A percentile compares a stretch with the other conserved stretches of the same genome.
These are phyloP conservation scores for Pseudoatta argentina DNA, from an alignment of 1,140 invertebrate genomes.

Conservation along the genomic window DNA sequence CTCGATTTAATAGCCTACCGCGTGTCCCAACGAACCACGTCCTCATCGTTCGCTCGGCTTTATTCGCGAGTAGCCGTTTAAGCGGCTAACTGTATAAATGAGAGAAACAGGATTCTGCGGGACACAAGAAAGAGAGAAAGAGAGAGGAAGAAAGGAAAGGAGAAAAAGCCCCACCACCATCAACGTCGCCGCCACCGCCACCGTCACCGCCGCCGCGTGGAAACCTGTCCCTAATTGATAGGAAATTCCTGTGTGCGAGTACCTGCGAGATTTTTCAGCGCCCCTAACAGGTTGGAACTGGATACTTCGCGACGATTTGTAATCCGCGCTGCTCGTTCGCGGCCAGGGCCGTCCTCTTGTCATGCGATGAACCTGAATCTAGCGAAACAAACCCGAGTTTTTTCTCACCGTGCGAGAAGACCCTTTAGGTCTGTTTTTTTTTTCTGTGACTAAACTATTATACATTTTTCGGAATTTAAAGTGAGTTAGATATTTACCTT, in stretches of 20 bases:
- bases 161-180: conserved; percentile 63
- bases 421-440: too few relatives aligned
- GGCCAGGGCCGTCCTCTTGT: conserved; percentile 28
- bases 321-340: conserved; percentile 73
- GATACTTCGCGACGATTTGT: conserved; percentile 82
- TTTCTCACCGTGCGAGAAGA: background rate
- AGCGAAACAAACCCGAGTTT: conserved; percentile 21
- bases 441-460: too few relatives aligned
- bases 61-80: conserved; percentile 65
- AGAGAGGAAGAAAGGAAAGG: conserved; percentile 25
- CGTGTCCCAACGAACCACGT: conserved; percentile 44
- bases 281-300: conserved; percentile 82
- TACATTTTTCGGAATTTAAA: too few relatives aligned
- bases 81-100: conserved; percentile 72
- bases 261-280: conserved; percentile 79
- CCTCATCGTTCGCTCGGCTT: conserved; percentile 50
- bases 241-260: conserved; percentile 82
- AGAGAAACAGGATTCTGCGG: conserved; percentile 66
- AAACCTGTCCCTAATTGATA: conserved; percentile 86
- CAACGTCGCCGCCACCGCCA: conserved; percentile 43
- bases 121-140: conserved; percentile 45
- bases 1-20: conserved; percentile 54
- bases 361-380: conserved; percentile 6
- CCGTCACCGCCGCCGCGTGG: conserved; percentile 65
- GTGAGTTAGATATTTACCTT: too few relatives aligned